Percentiles rank a stretch among this genome's conserved stretches.
phyloP scores from a whole-genome alignment of 2,797 vertebrate species.

The Megaceryle alcyon region DNA sequence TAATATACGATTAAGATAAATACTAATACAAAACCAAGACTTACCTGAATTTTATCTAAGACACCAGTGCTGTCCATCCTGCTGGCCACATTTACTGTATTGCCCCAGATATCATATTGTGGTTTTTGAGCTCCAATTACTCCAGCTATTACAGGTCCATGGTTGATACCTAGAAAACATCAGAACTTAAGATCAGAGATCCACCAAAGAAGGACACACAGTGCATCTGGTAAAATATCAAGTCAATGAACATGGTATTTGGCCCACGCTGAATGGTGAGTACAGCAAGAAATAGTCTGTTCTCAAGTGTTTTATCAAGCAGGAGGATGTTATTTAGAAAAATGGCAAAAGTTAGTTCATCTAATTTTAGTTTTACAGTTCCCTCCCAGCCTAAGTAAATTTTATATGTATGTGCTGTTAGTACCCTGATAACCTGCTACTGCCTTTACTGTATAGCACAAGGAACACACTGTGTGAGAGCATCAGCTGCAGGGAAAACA shows the following conservation, averaged over 20 bases:
- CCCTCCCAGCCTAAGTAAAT: not conserved
- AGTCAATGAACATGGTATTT: not conserved
- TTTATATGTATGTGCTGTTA: not conserved
- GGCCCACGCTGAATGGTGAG: not conserved
- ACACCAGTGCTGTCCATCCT: conserved; percentile 98
- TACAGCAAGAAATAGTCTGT: not conserved
- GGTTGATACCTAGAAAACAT: conserved; percentile 89
- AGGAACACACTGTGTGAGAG: not conserved
- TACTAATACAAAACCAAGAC: not conserved
- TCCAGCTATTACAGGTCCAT: conserved; percentile 95
- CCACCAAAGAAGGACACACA: not conserved
- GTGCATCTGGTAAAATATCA: not conserved
- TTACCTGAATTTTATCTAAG: conserved; percentile 96
- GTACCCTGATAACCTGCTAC: not conserved
- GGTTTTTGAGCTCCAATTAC: conserved; percentile 99
- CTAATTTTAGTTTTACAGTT: not conserved
- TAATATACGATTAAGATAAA: not conserved
- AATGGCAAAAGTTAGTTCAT: not conserved
- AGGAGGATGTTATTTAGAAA: not conserved
- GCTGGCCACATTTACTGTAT: conserved; percentile 97
- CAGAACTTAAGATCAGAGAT: not conserved
- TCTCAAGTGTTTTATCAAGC: not conserved
- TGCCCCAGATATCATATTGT: conserved; percentile 98
- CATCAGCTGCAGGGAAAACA: not conserved
- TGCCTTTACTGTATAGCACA: not conserved